phyloP scores from a whole-genome alignment of 2,113 vertebrate species.

The Calyptommatus sinebrachiatus region DNA sequence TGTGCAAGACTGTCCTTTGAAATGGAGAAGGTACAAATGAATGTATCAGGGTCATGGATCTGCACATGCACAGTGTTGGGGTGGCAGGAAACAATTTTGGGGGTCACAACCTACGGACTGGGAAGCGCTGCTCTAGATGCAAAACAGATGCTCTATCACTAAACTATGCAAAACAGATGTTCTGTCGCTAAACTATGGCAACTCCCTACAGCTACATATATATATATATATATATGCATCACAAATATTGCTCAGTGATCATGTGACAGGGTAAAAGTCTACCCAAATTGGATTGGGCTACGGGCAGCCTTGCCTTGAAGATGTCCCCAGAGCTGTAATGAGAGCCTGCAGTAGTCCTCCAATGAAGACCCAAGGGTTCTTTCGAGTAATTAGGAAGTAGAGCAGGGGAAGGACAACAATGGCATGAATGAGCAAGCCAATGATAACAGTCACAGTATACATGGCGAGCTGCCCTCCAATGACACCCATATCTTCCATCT shows the following conservation, averaged over 20 bases:
- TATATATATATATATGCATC: not conserved
- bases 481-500: slow-evolving; percentile 96
- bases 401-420: slow-evolving; percentile 90
- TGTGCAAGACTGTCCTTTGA: no score
- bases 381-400: slow-evolving; percentile 89
- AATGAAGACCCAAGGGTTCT: slow-evolving; percentile 94
- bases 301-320: slow-evolving; percentile 82
- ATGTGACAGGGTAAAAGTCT: not conserved
- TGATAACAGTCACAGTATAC: slow-evolving; percentile 95
- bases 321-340: slow-evolving; percentile 92
- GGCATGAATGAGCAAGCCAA: slow-evolving; percentile 89
- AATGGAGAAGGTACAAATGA: no score
- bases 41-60: no score
- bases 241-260: not conserved
- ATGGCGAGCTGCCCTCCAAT: slow-evolving; percentile 96
- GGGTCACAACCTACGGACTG: no score
- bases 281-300: not conserved
- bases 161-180: no score
- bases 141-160: no score
- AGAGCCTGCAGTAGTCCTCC: slow-evolving; percentile 92
- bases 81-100: no score
- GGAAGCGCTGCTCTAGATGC: no score
- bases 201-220: not conserved
- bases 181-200: no score
- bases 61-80: no score